A percentile compares a stretch with the other conserved stretches of the same genome.
These are phyloP conservation scores for Drosophila grimshawi DNA, from an alignment of 1,140 invertebrate genomes.

Conservation along the genomic window DNA sequence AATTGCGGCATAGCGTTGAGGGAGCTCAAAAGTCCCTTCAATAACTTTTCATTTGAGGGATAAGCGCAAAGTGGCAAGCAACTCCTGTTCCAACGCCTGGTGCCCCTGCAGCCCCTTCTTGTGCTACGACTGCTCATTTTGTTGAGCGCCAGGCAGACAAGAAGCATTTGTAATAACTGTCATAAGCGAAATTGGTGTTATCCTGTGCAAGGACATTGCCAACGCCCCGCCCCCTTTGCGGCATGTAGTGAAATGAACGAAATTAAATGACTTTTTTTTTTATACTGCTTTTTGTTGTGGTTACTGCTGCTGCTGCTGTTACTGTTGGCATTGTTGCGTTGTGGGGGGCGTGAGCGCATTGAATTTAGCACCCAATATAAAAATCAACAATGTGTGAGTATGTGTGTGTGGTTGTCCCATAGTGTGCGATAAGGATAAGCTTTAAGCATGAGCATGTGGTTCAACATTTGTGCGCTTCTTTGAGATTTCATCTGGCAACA, in stretches of 20 bases:
- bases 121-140: slow-evolving; percentile 53
- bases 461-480: slow-evolving; percentile 47
- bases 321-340: background rate
- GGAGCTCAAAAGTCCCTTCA: slow-evolving; percentile 51
- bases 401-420: slow-evolving; percentile 35
- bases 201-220: slow-evolving; percentile 59
- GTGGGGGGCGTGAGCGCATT: slow-evolving; percentile 41
- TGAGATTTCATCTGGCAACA: slow-evolving; percentile 59
- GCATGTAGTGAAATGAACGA: slow-evolving; percentile 41
- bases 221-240: slow-evolving; percentile 14
- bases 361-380: slow-evolving; percentile 67
- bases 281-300: no score
- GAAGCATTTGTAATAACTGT: slow-evolving; percentile 78
- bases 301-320: slow-evolving; percentile 16
- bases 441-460: slow-evolving; percentile 62
- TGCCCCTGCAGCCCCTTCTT: background rate
- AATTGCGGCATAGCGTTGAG: slow-evolving; percentile 28
- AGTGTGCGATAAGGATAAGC: slow-evolving; percentile 56
- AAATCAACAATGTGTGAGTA: slow-evolving; percentile 63
- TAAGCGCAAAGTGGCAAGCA: slow-evolving; percentile 61
- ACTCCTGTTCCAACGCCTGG: background rate
- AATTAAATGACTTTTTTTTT: slow-evolving; percentile 69
- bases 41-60: slow-evolving; percentile 73
- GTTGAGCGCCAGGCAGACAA: slow-evolving; percentile 50
- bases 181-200: slow-evolving; percentile 78